Evolutionary conservation across 2,113 vertebrate species (phyloP), one percentile per base, ranked within the genome.

Genomic region (Thalassarche chlororhynchos): DNA sequence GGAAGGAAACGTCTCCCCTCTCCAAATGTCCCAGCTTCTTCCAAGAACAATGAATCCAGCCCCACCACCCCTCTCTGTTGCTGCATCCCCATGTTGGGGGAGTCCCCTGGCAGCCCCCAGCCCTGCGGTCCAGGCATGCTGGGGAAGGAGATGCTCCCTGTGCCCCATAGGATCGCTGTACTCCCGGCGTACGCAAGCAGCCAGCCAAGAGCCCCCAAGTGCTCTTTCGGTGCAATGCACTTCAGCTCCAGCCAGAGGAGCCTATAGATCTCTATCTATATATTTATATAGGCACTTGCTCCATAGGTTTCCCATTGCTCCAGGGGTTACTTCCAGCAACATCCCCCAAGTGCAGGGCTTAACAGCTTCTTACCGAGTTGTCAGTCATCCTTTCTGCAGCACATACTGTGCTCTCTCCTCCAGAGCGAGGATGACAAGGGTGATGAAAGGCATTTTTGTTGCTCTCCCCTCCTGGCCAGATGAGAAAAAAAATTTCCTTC

Each of bases 41-140:
- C 77, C 92, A 76, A 65, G 44, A 91, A 40, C 87, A 85, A 62
- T 1, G 17, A 82, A 46, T 40, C 62, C 32, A 51, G 10, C 47
- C 7, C 60, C 3, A 9, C 36, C 75, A 75, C 38, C 38, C 9
- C 18, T 9, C 28, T 51, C n/a, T 1, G 7, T 10, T 17, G 61
- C 38, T 3, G 0, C 0, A 0, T 61, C 60, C 46, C 49, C 3
- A 8, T 2, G 0, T 1, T 28, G 31, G 29, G 24, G 31, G 32
- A 4, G 16, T 58, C 3, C 49, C 23, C 24, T 1, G 1, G 26
- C 20, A 58, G 32, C 34, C 57, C 84, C 44, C 42, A 58, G n/a
- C 26, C 68, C 64, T 34, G 49, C 1, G 8, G 12, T 26, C 49
- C 91, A 57, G 52, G 58, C 62, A 6, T 42, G 47, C 26, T 1